Evolutionary conservation across 30 jellyfish, hydroid and myxozoan species (phyloP).

Genomic region (Turritopsis dohrnii): DNA sequence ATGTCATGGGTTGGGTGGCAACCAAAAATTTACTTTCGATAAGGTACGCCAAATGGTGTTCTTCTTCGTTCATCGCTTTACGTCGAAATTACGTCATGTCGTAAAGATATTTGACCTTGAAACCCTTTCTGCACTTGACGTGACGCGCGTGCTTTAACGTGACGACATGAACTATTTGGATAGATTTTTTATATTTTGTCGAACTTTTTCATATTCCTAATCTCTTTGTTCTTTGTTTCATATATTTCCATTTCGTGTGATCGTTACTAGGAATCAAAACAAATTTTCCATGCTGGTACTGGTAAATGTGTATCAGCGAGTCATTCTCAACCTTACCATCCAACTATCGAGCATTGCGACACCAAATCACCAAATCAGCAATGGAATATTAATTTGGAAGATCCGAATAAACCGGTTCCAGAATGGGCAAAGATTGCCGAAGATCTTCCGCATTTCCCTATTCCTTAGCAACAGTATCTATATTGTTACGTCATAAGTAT

Average conservation of each 20-base stretch:
- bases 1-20: constrained; percentile 99
- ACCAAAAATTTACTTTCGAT: constrained; percentile 70
- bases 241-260: too few species aligned
- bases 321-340: constrained; percentile 36
- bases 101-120: background rate
- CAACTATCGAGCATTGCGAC: constrained; percentile 60
- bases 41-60: too few species aligned
- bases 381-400: constrained; percentile 53
- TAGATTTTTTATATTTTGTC: too few species aligned
- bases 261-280: constrained; percentile 40
- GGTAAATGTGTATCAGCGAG: constrained; percentile 72
- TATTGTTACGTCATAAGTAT: too few species aligned
- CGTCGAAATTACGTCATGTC: background rate
- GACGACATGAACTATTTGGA: too few species aligned
- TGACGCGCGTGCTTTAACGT: too few species aligned
- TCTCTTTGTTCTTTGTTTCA: background rate
- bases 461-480: constrained; percentile 5
- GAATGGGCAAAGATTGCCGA: constrained; percentile 93
- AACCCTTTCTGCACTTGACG: too few species aligned
- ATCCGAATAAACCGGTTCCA: constrained; percentile 39
- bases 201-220: too few species aligned
- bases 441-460: constrained; percentile 32
- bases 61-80: too few species aligned
- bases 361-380: constrained; percentile 32
- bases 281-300: constrained; percentile 76